phyloP scores from a whole-genome alignment of 2,888 invertebrate genomes.

The Stramonita haemastoma region DNA sequence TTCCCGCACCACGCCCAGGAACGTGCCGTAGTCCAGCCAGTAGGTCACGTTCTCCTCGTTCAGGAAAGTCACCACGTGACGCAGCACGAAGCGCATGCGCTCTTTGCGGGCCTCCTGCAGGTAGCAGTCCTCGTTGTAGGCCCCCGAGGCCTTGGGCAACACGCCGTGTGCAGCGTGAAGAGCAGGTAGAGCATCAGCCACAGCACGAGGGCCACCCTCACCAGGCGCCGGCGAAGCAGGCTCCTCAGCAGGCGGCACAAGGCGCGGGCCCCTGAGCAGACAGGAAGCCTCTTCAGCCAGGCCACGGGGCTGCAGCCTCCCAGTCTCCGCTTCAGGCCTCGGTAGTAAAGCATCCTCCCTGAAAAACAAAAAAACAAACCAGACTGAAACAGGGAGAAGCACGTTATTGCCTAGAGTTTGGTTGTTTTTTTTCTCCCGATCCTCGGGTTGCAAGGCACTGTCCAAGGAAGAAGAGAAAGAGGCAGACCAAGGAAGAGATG shows the following conservation, averaged over 20 bases:
- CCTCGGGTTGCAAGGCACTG: too few relatives aligned
- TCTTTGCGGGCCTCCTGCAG: slow-evolving; percentile 10
- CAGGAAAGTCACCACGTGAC: slow-evolving; percentile 18
- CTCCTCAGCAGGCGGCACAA: background rate
- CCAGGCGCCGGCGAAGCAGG: background rate
- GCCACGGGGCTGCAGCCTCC: too few relatives aligned
- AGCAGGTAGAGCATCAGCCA: background rate
- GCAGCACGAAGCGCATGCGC: slow-evolving; percentile 34
- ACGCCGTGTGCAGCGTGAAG: background rate
- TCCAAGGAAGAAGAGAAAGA: too few relatives aligned
- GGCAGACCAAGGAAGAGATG: too few relatives aligned
- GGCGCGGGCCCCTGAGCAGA: too few relatives aligned
- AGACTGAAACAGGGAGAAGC: too few relatives aligned
- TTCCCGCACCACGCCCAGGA: slow-evolving; percentile 33
- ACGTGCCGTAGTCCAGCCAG: slow-evolving; percentile 43
- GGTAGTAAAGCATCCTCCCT: too few relatives aligned
- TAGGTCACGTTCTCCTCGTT: slow-evolving; percentile 42
- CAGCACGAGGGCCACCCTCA: background rate
- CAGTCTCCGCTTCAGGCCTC: too few relatives aligned
- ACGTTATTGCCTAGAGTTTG: too few relatives aligned
- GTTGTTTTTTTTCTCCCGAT: too few relatives aligned
- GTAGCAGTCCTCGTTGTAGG: slow-evolving; percentile 37
- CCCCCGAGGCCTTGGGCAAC: slow-evolving; percentile 26
- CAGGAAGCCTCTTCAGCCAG: too few relatives aligned
- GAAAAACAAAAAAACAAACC: too few relatives aligned